Base-by-base conservation (phyloP, 2,888 invertebrate genomes). In the Phrixothrix hirtus region DNA sequence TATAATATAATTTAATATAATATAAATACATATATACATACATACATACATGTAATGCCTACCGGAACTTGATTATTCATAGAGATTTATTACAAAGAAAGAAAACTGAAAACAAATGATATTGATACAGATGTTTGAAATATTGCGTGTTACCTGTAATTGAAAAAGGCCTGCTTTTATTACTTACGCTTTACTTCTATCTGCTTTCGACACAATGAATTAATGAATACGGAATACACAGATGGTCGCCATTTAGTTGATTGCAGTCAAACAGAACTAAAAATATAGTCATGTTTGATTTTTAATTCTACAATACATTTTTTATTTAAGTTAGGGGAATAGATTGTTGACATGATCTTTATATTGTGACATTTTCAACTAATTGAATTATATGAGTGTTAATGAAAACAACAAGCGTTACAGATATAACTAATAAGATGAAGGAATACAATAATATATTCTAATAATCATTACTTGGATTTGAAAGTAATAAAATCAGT, bases 61-160 rank as follows among this genome's bases (percentile, higher is more conserved):
- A 46, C 46, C 41, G 46, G 41, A 52, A 52, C 52, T 36, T 46
- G 30, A 52, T 46, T 52, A 52, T 53, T 53, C 41, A 53, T 53
- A 11, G 42, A 41, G 42, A 42, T 53, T 53, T 53, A 53, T 46
- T 45, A 53, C n/a, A 47, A 53, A 47, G 52, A 53, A 46, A 12
- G 37, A 53, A 47, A 42, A 36, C 27, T 36, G 35, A 41, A 47
- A 47, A 46, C 46, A 47, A 53, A 39, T 39, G 35, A 49, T 42
- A 13, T 37, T 5, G 4, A 21, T 21, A 29, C 52, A 53, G 47
- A 43, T 53, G 52, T 42, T 53, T 32, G 17, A 35, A 37, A 53
- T 47, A 47, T 53, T 34, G 52, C 52, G 52, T 53, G 52, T 31
- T 43, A 27, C 21, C 17, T 10, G 16, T 43, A 43, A 45, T 37